Evolutionary conservation across 2,888 invertebrate genomes (phyloP).

Genomic region (Lithophane ornitopus): DNA sequence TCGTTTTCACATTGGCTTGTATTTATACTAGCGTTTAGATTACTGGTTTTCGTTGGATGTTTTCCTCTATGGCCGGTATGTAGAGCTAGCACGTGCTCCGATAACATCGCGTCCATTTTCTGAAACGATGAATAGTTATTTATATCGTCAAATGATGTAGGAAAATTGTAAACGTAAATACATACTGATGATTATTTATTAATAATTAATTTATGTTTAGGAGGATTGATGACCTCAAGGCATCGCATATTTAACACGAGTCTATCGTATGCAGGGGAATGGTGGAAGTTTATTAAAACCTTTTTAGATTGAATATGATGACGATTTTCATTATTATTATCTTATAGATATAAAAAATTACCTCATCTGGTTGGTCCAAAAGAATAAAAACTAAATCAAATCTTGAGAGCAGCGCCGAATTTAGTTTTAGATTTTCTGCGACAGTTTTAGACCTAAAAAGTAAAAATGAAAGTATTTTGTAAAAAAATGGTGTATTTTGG

Average conservation of each 20-base stretch:
- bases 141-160: not conserved
- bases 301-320: not conserved
- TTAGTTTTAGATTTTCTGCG: slow-evolving; percentile 96
- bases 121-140: slow-evolving; percentile 76
- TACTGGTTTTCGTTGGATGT: slow-evolving; percentile 63
- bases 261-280: not conserved
- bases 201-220: not conserved
- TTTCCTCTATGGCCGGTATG: slow-evolving; percentile 90
- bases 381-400: slow-evolving; percentile 98
- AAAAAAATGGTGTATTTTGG: not conserved
- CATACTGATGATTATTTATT: not conserved
- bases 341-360: slow-evolving; percentile 71
- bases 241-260: not conserved
- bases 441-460: slow-evolving; percentile 94
- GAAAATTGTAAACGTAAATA: not conserved
- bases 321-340: not conserved
- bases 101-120: slow-evolving; percentile 94
- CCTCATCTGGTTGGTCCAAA: slow-evolving; percentile 96
- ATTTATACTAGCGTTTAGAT: slow-evolving; percentile 73
- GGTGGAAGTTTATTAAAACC: not conserved
- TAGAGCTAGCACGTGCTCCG: slow-evolving; percentile 95
- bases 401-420: slow-evolving; percentile 95
- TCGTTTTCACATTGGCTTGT: slow-evolving; percentile 80
- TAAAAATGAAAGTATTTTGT: slow-evolving; percentile 12
- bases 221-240: not conserved